Percentiles rank a stretch among this genome's conserved stretches.
phyloP scores from a whole-genome alignment of 2,888 invertebrate genomes.

The Drosophila macrospina region DNA sequence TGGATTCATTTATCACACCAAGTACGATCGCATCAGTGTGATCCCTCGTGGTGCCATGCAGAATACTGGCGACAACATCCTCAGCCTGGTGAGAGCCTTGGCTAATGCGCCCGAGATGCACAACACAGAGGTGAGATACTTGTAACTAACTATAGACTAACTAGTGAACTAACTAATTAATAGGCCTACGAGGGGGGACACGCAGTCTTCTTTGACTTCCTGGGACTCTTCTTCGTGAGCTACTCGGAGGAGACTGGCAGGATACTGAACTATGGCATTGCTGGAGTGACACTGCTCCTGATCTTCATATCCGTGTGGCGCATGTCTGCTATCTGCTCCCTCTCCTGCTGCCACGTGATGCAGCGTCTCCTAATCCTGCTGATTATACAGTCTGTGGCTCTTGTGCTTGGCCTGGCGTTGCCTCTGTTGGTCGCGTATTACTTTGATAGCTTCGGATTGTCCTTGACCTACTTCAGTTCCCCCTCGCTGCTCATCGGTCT shows the following conservation, averaged over 20 bases:
- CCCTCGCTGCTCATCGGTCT: slow-evolving; percentile 86
- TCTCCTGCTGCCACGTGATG: slow-evolving; percentile 49
- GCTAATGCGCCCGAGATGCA: slow-evolving; percentile 85
- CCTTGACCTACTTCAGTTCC: slow-evolving; percentile 88
- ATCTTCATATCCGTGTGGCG: slow-evolving; percentile 74
- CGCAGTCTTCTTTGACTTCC: slow-evolving; percentile 90
- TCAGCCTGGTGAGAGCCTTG: slow-evolving; percentile 86
- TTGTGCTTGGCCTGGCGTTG: slow-evolving; percentile 78
- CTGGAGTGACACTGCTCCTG: slow-evolving; percentile 79
- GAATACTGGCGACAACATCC: slow-evolving; percentile 89
- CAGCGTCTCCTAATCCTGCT: slow-evolving; percentile 66
- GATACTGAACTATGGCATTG: slow-evolving; percentile 82
- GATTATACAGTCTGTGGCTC: slow-evolving; percentile 72
- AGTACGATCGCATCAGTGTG: slow-evolving; percentile 88
- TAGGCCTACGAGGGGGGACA: slow-evolving; percentile 84
- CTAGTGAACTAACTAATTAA: not conserved
- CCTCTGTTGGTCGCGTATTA: slow-evolving; percentile 82
- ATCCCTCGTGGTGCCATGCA: slow-evolving; percentile 90
- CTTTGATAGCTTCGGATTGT: slow-evolving; percentile 83
- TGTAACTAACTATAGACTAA: not conserved
- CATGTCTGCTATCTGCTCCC: slow-evolving; percentile 68
- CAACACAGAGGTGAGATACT: slow-evolving; percentile 68
- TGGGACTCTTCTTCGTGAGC: slow-evolving; percentile 89
- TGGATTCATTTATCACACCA: slow-evolving; percentile 92
- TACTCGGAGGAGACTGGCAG: slow-evolving; percentile 87